Percentiles rank a stretch among this genome's conserved stretches.
These are phyloP conservation scores for Corythornis leucogaster DNA, from an alignment of 2,797 vertebrate genomes.

Conservation along the genomic window DNA sequence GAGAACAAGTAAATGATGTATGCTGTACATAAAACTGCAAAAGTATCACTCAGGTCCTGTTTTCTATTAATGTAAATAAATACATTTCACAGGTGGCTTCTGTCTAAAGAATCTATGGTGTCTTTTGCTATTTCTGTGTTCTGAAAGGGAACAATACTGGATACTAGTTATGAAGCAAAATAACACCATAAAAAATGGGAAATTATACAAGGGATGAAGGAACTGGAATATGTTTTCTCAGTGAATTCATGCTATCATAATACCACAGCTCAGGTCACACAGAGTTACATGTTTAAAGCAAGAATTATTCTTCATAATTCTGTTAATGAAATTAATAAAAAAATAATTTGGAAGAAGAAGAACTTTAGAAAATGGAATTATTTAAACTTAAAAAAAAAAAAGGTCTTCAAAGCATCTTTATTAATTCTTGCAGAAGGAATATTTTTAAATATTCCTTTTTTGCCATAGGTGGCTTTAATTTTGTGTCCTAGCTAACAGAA, in stretches of 20 bases:
- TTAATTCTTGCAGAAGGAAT: neutral
- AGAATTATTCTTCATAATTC: neutral
- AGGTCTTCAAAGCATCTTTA: neutral
- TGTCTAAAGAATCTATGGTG: neutral
- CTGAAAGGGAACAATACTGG: neutral
- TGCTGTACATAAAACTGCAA: neutral
- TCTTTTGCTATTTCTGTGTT: neutral
- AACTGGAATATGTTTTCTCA: neutral
- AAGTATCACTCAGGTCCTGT: conserved; percentile 20
- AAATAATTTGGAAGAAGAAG: neutral
- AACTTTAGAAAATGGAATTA: neutral
- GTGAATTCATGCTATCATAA: neutral
- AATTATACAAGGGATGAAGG: neutral
- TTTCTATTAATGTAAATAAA: conserved; percentile 38
- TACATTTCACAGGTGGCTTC: conserved; percentile 15
- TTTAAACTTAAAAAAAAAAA: neutral
- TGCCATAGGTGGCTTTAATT: neutral
- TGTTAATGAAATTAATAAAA: neutral
- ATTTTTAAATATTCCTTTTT: neutral
- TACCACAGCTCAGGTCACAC: neutral
- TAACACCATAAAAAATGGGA: neutral
- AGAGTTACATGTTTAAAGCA: neutral
- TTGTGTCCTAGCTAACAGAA: neutral
- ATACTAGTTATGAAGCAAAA: neutral
- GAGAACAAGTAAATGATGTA: conserved; percentile 38